Percentiles rank a stretch among this genome's conserved stretches.
These are phyloP conservation scores for Drosophila insularis DNA, from an alignment of 1,140 invertebrate species.

Conservation along the genomic window DNA sequence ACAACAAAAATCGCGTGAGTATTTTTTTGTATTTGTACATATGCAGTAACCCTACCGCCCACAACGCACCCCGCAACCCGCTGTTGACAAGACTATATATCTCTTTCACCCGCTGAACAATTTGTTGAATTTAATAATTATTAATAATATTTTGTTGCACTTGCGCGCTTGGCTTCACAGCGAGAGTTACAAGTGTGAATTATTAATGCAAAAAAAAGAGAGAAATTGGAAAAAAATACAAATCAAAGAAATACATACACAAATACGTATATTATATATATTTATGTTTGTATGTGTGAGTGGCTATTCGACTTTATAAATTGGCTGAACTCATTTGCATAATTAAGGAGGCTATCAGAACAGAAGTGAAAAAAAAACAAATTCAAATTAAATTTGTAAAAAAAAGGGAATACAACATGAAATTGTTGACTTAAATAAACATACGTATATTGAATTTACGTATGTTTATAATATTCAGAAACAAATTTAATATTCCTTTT, in stretches of 20 bases:
- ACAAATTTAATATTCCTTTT: not conserved
- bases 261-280: not conserved
- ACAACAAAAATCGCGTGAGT: slow-evolving; percentile 9
- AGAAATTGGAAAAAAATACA: not conserved
- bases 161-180: not conserved
- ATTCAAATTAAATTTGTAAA: slow-evolving; percentile 8
- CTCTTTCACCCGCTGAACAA: not conserved
- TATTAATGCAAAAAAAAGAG: slow-evolving; percentile 7
- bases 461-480: not conserved
- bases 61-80: not conserved
- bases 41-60: not conserved
- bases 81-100: not conserved
- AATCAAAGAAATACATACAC: not conserved
- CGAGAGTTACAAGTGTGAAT: slow-evolving; percentile 2
- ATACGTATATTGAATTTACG: too few species aligned
- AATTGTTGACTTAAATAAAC: not conserved
- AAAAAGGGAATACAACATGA: not conserved
- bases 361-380: not conserved
- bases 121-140: slow-evolving; percentile 34
- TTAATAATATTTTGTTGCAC: slow-evolving; percentile 31
- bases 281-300: not conserved
- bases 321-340: slow-evolving; percentile 23
- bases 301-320: slow-evolving; percentile 14
- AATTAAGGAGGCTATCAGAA: slow-evolving; percentile 17
- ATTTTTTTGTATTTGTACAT: not conserved